Evolutionary conservation across 2,797 vertebrate genomes (phyloP).

Genomic region (Gastrophryne carolinensis): DNA sequence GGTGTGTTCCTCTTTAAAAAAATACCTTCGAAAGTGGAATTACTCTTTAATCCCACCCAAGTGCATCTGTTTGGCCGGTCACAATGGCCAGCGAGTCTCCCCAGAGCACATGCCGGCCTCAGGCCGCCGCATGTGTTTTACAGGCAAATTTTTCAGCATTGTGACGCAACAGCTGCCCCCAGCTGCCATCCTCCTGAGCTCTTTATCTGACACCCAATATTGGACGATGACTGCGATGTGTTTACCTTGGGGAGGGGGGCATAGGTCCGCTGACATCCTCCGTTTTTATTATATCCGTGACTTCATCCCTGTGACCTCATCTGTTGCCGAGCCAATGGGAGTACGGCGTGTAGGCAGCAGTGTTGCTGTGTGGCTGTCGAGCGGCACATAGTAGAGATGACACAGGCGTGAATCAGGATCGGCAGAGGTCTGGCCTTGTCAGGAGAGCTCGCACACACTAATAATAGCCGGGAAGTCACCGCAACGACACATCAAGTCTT

Average conservation of each 20-base stretch:
- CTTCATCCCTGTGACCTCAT: neutral
- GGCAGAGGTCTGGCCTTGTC: slow-evolving; percentile 51
- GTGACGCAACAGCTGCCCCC: neutral
- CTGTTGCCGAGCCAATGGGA: neutral
- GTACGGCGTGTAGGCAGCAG: neutral
- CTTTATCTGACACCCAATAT: neutral
- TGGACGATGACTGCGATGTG: neutral
- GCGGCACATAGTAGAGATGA: slow-evolving; percentile 58
- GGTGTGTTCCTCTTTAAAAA: too few species aligned
- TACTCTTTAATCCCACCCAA: too few species aligned
- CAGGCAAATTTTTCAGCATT: too few species aligned
- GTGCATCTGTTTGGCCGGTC: too few species aligned
- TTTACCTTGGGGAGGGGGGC: neutral
- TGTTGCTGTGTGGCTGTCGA: slow-evolving; percentile 48
- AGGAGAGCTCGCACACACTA: slow-evolving; percentile 60
- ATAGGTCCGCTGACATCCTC: neutral
- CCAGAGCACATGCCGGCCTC: too few species aligned
- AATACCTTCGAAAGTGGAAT: too few species aligned
- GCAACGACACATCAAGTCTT: slow-evolving; percentile 49
- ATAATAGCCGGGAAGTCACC: slow-evolving; percentile 67
- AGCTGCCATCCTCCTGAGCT: neutral
- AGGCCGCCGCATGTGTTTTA: too few species aligned
- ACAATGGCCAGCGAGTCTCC: too few species aligned
- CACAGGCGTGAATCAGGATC: slow-evolving; percentile 58
- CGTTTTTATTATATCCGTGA: neutral